Conservation (phyloP, 2,113 vertebrate genomes). For the Pleuronectes platessa region DNA sequence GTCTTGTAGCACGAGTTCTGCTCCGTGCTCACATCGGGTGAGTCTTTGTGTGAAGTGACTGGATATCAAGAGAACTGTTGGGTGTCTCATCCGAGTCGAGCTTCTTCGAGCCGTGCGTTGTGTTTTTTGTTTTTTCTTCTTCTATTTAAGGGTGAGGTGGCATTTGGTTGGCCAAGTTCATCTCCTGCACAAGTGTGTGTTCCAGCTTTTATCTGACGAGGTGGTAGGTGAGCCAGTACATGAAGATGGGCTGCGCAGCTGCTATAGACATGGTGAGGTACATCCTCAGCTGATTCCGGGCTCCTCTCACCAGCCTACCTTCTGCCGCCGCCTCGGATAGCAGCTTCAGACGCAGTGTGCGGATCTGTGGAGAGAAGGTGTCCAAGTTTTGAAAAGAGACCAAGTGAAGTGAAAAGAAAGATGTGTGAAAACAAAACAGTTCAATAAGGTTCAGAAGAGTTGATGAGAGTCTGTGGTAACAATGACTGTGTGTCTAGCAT, state of each 20-base stretch:
- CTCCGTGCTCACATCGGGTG: slow-evolving; percentile 14
- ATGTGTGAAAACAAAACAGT: too few species aligned
- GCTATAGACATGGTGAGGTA: slow-evolving; percentile 94
- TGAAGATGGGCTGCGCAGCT: slow-evolving; percentile 89
- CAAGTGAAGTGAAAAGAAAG: not conserved
- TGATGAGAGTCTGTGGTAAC: too few species aligned
- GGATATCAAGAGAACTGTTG: slow-evolving; percentile 9
- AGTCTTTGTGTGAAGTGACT: slow-evolving; percentile 5
- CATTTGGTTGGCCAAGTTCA: slow-evolving; percentile 22
- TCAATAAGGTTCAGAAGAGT: too few species aligned
- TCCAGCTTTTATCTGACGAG: slow-evolving; percentile 84
- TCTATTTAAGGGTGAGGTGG: slow-evolving; percentile 23
- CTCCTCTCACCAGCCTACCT: slow-evolving; percentile 85
- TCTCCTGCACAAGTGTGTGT: slow-evolving; percentile 3
- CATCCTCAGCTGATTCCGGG: slow-evolving; percentile 93
- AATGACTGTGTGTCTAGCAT: too few species aligned
- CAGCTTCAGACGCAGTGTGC: slow-evolving; percentile 90
- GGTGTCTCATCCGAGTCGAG: slow-evolving; percentile 33
- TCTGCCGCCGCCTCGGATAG: slow-evolving; percentile 88
- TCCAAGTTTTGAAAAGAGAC: not conserved
- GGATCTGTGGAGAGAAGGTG: slow-evolving; percentile 80
- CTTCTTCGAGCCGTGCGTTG: not conserved
- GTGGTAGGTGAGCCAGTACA: slow-evolving; percentile 96
- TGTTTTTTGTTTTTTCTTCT: not conserved
- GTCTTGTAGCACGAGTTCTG: slow-evolving; percentile 19